Evolutionary conservation across 2,113 vertebrate species (phyloP).

Genomic region (Hypomesus transpacificus): DNA sequence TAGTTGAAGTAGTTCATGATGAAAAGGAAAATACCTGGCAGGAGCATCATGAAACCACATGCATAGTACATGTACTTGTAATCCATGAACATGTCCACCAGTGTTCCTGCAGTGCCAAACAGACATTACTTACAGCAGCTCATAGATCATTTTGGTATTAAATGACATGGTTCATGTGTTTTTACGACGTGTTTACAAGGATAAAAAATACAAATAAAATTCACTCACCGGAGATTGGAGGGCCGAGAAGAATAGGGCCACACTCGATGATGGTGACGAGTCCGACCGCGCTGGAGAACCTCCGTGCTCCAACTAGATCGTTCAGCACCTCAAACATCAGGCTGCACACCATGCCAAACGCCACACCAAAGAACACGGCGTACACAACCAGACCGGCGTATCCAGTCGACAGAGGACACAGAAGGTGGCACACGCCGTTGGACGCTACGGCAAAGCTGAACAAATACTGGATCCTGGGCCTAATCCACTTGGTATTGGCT

Average conservation of each 20-base stretch:
- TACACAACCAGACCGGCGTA: conserved; percentile 67
- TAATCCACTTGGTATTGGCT: conserved; percentile 75
- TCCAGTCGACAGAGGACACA: conserved; percentile 71
- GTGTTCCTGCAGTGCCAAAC: conserved; percentile 68
- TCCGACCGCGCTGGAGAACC: conserved; percentile 75
- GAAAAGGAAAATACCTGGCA: conserved; percentile 77
- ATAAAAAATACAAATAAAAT: neutral
- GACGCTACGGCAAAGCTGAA: conserved; percentile 76
- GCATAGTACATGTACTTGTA: conserved; percentile 81
- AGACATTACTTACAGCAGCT: neutral
- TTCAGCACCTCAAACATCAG: conserved; percentile 81
- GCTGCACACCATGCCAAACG: conserved; percentile 75
- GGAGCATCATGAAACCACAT: conserved; percentile 74
- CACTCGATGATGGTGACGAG: conserved; percentile 79
- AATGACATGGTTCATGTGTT: neutral
- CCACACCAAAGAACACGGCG: conserved; percentile 70
- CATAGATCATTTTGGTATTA: neutral
- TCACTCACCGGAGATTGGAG: conserved; percentile 78
- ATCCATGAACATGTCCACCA: conserved; percentile 76
- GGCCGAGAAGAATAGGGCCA: conserved; percentile 73
- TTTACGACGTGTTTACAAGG: neutral
- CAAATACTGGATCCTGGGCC: conserved; percentile 76
- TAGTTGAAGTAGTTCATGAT: conserved; percentile 85
- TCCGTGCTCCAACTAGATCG: conserved; percentile 74
- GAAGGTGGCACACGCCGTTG: conserved; percentile 73